These are phyloP conservation scores for Petrocephalus sullivani DNA, from an alignment of 2,797 vertebrate species.

Conservation along the genomic window DNA sequence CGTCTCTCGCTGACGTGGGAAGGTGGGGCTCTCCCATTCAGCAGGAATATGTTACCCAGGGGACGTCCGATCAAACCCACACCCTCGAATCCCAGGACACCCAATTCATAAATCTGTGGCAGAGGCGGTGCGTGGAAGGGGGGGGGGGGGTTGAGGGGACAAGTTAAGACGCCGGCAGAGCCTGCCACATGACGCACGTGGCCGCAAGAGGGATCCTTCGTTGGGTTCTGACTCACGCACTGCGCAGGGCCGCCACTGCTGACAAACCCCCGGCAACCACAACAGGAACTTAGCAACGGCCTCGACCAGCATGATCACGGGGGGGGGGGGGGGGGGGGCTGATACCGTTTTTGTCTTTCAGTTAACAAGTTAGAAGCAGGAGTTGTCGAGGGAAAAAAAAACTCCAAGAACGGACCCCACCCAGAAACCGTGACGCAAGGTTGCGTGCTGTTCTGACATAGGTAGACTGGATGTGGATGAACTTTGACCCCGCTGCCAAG, in stretches of 20 bases:
- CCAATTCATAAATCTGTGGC: slow-evolving; percentile 1
- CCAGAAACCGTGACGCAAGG: slow-evolving; percentile 1
- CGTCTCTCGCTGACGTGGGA: slow-evolving; percentile 1
- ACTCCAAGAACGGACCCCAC: neutral
- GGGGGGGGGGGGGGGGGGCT: neutral
- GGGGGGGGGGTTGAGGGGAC: neutral
- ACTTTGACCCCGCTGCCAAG: neutral
- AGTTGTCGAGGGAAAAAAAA: neutral
- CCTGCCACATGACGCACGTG: slow-evolving; percentile 18
- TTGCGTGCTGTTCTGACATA: neutral
- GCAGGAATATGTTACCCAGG: neutral
- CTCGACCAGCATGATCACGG: neutral
- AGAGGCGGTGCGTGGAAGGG: neutral
- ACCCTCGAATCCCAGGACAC: neutral
- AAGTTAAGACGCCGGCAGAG: slow-evolving; percentile 20
- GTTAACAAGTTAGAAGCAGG: neutral
- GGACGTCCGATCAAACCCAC: neutral
- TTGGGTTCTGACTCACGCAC: slow-evolving; percentile 27
- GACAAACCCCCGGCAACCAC: slow-evolving; percentile 30
- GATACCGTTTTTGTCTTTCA: neutral
- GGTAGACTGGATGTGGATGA: neutral
- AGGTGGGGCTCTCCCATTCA: neutral
- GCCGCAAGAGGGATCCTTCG: slow-evolving; percentile 15
- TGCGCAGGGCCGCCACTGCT: slow-evolving; percentile 20
- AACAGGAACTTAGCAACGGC: slow-evolving; percentile 20